Evolutionary conservation across 2,113 vertebrate genomes (phyloP).

Genomic region (Hemibates koningsi): DNA sequence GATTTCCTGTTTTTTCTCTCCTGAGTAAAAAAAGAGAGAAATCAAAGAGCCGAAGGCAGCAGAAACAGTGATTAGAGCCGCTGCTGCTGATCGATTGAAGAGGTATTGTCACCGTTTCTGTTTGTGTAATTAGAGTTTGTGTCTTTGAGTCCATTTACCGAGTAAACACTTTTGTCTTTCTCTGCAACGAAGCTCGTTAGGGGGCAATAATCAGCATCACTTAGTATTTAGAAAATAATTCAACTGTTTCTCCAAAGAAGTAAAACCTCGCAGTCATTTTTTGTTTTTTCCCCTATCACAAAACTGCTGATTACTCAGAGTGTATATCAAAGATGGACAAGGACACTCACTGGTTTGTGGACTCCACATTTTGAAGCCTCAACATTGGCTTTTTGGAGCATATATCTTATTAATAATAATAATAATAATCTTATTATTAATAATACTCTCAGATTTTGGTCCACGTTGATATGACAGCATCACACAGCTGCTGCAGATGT

Average conservation of each 20-base stretch:
- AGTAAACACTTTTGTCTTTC: not conserved
- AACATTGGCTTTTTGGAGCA: not conserved
- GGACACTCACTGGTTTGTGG: not conserved
- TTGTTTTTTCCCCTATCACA: not conserved
- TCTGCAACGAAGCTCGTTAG: not conserved
- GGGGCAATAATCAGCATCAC: not conserved
- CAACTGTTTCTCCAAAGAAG: not conserved
- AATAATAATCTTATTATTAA: not conserved
- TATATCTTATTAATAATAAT: not conserved
- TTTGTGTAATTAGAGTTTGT: not conserved
- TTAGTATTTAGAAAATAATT: not conserved
- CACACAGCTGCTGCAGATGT: not conserved
- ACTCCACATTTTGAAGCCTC: not conserved
- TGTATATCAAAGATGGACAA: not conserved
- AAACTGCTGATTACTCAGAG: not conserved
- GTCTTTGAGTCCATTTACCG: not conserved
- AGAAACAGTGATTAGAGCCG: slow-evolving; percentile 6
- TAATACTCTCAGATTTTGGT: not conserved
- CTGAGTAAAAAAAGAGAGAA: not conserved
- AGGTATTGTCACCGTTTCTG: not conserved
- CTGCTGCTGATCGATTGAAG: not conserved
- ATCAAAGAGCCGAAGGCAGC: not conserved
- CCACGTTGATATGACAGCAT: not conserved
- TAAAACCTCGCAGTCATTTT: not conserved
- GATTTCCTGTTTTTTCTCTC: slow-evolving; percentile 2